These are phyloP conservation scores for Brotula barbata DNA, from an alignment of 2,797 vertebrate genomes.

Conservation along the genomic window DNA sequence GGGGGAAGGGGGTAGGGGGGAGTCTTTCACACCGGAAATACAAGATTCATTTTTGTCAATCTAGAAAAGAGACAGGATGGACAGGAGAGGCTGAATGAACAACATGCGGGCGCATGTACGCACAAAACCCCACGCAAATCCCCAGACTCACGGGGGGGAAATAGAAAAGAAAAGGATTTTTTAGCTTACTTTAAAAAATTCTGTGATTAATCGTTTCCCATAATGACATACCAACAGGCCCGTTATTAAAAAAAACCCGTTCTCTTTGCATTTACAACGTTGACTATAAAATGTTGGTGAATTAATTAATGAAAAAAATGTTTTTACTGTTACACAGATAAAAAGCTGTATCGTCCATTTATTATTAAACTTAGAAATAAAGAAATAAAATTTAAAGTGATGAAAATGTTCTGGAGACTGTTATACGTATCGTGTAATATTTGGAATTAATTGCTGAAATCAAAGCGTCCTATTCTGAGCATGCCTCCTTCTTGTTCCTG, in stretches of 20 bases:
- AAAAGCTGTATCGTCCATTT: too few relatives aligned
- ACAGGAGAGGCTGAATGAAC: not conserved
- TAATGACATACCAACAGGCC: too few relatives aligned
- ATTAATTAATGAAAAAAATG: not conserved
- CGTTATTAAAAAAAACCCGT: too few relatives aligned
- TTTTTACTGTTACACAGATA: too few relatives aligned
- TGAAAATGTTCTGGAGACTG: too few relatives aligned
- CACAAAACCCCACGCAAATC: not conserved
- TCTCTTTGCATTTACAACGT: too few relatives aligned
- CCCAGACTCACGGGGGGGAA: not conserved
- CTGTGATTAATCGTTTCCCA: too few relatives aligned
- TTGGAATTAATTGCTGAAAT: not conserved
- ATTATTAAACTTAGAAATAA: too few relatives aligned
- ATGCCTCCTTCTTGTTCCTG: not conserved
- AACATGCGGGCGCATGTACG: not conserved
- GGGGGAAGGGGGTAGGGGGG: not conserved
- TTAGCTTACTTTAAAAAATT: too few relatives aligned
- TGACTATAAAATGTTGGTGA: too few relatives aligned
- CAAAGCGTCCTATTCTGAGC: not conserved
- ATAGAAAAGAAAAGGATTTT: not conserved
- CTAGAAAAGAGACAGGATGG: not conserved
- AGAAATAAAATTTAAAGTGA: too few relatives aligned
- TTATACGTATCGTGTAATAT: too few relatives aligned
- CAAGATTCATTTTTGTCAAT: slow-evolving; percentile 12
- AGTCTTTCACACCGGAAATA: slow-evolving; percentile 18